Evolutionary conservation across 2,888 invertebrate species (phyloP), one percentile per base, ranked within the genome.

Genomic region (Orthosia gothica): DNA sequence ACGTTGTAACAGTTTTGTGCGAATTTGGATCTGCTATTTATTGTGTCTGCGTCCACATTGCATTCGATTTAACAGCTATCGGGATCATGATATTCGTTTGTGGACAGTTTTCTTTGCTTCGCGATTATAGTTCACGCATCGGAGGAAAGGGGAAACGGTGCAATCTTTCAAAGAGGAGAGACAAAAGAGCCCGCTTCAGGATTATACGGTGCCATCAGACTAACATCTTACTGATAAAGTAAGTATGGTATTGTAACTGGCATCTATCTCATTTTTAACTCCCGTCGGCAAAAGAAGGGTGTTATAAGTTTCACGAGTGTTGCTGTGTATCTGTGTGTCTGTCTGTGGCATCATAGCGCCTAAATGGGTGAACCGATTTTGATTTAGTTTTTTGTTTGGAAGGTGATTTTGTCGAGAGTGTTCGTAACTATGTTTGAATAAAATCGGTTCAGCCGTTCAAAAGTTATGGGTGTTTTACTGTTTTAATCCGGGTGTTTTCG

Each of bases 1-100:
- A 95, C 74, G 23, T 91, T 0, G 2, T 90, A 0, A 88, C 89
- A 0, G 76, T 95, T 54, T 2, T 87, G 2, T 76, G 89, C 23
- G 96, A 96, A 84, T 76, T 83, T 2, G 74, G 94, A 4, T 90
- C 93, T 1, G 85, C 94, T 0, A 52, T 90, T 3, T 95, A 93
- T 72, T 93, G 92, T 58, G 94, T 95, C 1, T 75, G 65, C 23
- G 87, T 93, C 2, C 96, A 96, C 69, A 76, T 89, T 16, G 91
- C 90, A 3, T 96, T 95, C 71, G 96, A 96, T 81, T 75, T 92
- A 45, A 89, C 91, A 2, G 86, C 89, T 13, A 88, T 94, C 1
- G 94, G 94, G 0, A 81, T 94, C 12, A 94, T 95, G 92, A 92
- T 94, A 69, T 94, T 94, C 68, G 79, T 92, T n/a, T 91, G 93